phyloP scores from a whole-genome alignment of 92 coral and sea anemone species.

The Umimayanthus kanabou region DNA sequence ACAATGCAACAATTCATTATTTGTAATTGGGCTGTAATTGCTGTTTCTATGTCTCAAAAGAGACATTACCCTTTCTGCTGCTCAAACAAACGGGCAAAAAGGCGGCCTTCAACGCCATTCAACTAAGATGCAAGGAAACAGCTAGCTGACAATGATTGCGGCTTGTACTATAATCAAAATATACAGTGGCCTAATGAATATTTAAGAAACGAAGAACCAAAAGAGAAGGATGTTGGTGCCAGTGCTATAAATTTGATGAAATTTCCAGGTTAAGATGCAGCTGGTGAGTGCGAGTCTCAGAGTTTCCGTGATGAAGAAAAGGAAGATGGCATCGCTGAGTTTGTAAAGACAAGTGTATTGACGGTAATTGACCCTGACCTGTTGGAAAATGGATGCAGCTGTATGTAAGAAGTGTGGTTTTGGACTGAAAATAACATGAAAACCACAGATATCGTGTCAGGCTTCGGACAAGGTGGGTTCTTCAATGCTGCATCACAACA shows the following conservation, averaged over 20 bases:
- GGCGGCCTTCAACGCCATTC: constrained; percentile 11
- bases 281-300: constrained; percentile 7
- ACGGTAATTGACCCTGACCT: constrained; percentile 5
- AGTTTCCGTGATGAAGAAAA: constrained; percentile 8
- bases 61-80: constrained; percentile 11
- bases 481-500: too few relatives aligned
- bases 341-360: neutral
- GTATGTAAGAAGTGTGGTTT: constrained; percentile 21
- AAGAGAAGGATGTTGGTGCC: constrained; percentile 20
- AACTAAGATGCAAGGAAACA: neutral
- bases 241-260: constrained; percentile 3
- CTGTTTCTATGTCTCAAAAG: constrained; percentile 29
- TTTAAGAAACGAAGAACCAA: constrained; percentile 12
- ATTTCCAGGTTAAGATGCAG: constrained; percentile 22
- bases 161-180: neutral
- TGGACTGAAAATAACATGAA: constrained; percentile 11
- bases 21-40: constrained; percentile 8
- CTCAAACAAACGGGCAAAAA: neutral
- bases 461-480: neutral
- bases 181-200: neutral
- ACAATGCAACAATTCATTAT: neutral
- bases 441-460: constrained; percentile 7
- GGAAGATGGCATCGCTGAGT: neutral
- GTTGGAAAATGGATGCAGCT: constrained; percentile 8
- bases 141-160: neutral